phyloP scores from a whole-genome alignment of 2,888 invertebrate genomes.

The Eustalomyia histrio region DNA sequence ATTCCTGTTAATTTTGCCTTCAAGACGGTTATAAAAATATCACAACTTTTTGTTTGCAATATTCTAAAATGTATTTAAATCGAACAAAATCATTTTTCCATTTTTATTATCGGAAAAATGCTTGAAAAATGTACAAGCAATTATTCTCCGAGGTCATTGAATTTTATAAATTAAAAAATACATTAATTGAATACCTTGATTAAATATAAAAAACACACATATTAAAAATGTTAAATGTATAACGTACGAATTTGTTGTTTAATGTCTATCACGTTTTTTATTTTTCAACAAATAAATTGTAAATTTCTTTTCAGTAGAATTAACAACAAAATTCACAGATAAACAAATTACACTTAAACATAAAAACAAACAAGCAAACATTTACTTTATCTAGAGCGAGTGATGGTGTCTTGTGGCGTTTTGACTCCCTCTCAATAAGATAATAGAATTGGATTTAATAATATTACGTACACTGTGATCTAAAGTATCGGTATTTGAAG shows the following conservation, averaged over 20 bases:
- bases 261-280: constrained; percentile 40
- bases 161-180: not conserved
- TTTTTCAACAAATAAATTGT: constrained; percentile 32
- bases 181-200: not conserved
- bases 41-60: too few species aligned
- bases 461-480: not conserved
- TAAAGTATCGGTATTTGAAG: not conserved
- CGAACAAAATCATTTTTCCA: too few species aligned
- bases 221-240: not conserved
- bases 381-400: constrained; percentile 17
- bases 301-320: constrained; percentile 42
- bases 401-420: constrained; percentile 53
- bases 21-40: too few species aligned
- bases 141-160: not conserved
- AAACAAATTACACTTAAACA: constrained; percentile 28
- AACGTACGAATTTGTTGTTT: constrained; percentile 14
- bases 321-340: constrained; percentile 36
- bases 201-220: not conserved
- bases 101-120: too few species aligned
- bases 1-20: too few species aligned
- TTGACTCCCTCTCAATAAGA: constrained; percentile 48
- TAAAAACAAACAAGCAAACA: constrained; percentile 19
- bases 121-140: too few species aligned
- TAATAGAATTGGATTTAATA: constrained; percentile 20
- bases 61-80: too few species aligned